Evolutionary conservation across 1,140 invertebrate species (phyloP), one percentile per base, ranked within the genome.

Genomic region (Drosophila ogumai): DNA sequence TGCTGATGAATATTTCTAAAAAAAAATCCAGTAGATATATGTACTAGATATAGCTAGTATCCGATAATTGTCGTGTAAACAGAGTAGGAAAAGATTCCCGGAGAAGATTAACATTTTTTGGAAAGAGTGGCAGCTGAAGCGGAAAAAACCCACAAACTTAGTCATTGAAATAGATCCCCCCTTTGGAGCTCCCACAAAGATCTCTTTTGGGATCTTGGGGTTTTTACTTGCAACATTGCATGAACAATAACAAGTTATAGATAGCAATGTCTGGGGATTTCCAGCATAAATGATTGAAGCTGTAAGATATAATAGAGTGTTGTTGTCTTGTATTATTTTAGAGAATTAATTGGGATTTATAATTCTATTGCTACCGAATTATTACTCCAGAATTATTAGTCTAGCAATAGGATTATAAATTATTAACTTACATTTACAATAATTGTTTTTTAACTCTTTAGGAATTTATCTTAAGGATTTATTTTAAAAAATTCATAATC

Each of bases 121-220:
- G 38, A 49, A 36, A 72, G 46, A 71, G 36, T 41, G 52, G 40
- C n/a, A 58, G 66, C 10, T 36, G 52, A 28, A 49, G 31, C 43
- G 66, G 34, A 72, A 72, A 72, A 72, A 72, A 69, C 19, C 68
- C 52, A 1, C 52, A 36, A 28, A 49, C 3, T 69, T 31, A 71
- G 66, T 71, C 43, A 58, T 49, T 6, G 28, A 31, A 41, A 57
- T 69, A 72, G 65, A 71, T 57, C 36, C 19, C 52, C 52, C 31
- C 9, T 31, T 28, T n/a, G 19, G 0, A 25, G 64, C 17, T 67
- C 5, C 25, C 8, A n/a, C 19, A 22, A 31, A 25, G 0, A 40
- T 32, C 7, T 31, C 25, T 28, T 44, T 36, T 17, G 8, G 40
- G 25, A 28, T 58, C 31, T 46, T 25, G 15, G 44, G 43, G 22